Base-by-base conservation (phyloP, 2,888 invertebrate genomes). In the Thymelicus sylvestris region DNA sequence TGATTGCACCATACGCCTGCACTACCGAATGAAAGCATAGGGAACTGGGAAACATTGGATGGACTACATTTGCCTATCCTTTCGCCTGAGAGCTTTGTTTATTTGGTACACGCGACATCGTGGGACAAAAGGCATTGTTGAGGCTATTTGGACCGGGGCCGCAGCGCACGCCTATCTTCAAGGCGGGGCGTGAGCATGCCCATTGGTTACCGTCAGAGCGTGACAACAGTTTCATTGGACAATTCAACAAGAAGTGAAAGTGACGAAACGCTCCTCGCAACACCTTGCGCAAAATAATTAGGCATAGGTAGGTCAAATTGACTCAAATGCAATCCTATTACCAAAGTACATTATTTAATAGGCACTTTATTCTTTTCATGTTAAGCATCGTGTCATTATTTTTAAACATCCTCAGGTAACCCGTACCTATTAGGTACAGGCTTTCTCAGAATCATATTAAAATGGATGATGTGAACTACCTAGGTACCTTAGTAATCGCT, bases 181-280 rank as follows among this genome's bases (percentile, higher is more conserved):
- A 91, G 91, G 92, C 90, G 93, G 91, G 90, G 92, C 91, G 86
- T 84, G 78, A 84, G 79, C 83, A 80, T 82, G 86, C 87, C 88
- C 85, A 92, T 93, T 93, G 92, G 92, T 88, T 90, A 85, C 88
- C 83, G 88, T 73, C 89, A 86, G 87, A 91, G 83, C 92, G 91
- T 92, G 92, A 91, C 93, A 88, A 88, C 84, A 82, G 84, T 87
- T 84, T 87, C 88, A 93, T 93, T 93, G 93, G 93, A 91, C 90
- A 91, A 87, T 83, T 81, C 85, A 79, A 85, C 85, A 81, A 85
- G 81, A 85, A 88, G 90, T 89, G 91, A 92, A 91, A 91, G 91
- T 92, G 89, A 90, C 86, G 85, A 88, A 71, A 66, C 66, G 86
- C 82, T 88, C 83, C 81, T 83, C 81, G 81, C 78, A 83, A 80